Evolutionary conservation across 2,797 vertebrate genomes (phyloP).

Genomic region (Megaceryle alcyon): DNA sequence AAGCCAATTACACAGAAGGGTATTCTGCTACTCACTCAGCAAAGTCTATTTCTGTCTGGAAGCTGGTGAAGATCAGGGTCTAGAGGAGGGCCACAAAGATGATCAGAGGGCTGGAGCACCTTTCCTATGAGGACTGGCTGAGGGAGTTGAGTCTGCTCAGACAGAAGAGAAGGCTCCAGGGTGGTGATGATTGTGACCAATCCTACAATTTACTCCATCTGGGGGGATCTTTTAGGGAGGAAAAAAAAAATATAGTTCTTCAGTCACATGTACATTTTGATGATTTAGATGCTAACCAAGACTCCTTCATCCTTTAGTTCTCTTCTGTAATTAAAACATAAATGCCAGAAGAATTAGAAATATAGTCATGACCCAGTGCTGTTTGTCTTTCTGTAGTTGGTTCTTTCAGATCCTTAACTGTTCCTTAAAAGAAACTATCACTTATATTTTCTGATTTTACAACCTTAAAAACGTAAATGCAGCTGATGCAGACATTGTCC

Average conservation of each 20-base stretch:
- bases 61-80: background rate
- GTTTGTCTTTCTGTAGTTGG: background rate
- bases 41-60: background rate
- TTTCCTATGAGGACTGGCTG: too few relatives aligned
- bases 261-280: rapidly evolving
- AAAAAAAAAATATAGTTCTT: background rate
- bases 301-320: background rate
- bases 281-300: background rate
- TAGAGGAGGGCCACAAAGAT: too few relatives aligned
- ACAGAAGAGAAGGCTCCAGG: too few relatives aligned
- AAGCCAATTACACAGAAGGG: background rate
- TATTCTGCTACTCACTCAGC: background rate
- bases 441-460: background rate
- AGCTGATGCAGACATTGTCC: background rate
- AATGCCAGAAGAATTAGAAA: background rate
- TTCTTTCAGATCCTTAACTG: background rate
- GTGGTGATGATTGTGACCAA: too few relatives aligned
- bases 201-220: background rate
- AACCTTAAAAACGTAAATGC: background rate
- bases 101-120: too few relatives aligned
- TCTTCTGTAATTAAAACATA: background rate
- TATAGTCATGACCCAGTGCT: background rate
- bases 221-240: background rate
- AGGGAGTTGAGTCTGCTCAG: too few relatives aligned
- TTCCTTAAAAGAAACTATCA: background rate